Conservation (phyloP, 1,140 invertebrate genomes). For the Zelostemma sp. region DNA sequence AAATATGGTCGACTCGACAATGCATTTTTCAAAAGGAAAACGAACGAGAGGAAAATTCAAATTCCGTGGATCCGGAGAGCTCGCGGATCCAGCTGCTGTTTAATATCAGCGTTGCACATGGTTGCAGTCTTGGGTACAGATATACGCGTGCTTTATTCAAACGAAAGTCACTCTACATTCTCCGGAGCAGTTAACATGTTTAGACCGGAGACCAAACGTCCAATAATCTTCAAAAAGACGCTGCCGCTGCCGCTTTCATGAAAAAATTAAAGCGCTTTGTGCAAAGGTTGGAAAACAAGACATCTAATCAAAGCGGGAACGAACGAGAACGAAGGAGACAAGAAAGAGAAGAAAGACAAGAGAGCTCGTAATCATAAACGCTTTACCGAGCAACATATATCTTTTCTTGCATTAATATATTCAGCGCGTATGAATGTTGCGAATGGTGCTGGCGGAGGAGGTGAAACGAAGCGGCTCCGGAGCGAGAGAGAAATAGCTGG, state of each 20-base stretch:
- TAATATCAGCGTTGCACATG: conserved; percentile 67
- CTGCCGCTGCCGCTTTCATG: too few species aligned
- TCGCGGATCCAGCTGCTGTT: conserved; percentile 65
- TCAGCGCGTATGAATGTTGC: conserved; percentile 69
- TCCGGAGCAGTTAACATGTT: too few species aligned
- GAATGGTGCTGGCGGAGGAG: conserved; percentile 39
- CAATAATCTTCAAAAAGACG: too few species aligned
- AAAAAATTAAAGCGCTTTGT: too few species aligned
- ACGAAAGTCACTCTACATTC: conserved; percentile 66
- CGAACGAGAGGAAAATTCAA: conserved; percentile 22
- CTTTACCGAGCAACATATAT: conserved; percentile 53
- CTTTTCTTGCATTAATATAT: conserved; percentile 69
- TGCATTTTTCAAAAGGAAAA: conserved; percentile 23
- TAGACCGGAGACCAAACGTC: too few species aligned
- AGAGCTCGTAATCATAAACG: too few species aligned
- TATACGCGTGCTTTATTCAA: conserved; percentile 40
- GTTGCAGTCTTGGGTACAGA: conserved; percentile 29
- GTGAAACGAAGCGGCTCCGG: conserved; percentile 32
- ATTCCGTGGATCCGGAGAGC: conserved; percentile 25
- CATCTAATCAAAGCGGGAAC: conserved; percentile 10
- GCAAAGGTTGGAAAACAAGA: too few species aligned
- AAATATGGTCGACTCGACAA: conserved; percentile 12
- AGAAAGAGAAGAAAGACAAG: background rate
- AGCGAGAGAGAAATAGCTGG: conserved; percentile 39
- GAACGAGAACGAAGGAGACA: conserved; percentile 5